A percentile compares a stretch with the other conserved stretches of the same genome.
phyloP scores from a whole-genome alignment of 2,888 invertebrate genomes.

The Scaptomyza cyrtandrae region DNA sequence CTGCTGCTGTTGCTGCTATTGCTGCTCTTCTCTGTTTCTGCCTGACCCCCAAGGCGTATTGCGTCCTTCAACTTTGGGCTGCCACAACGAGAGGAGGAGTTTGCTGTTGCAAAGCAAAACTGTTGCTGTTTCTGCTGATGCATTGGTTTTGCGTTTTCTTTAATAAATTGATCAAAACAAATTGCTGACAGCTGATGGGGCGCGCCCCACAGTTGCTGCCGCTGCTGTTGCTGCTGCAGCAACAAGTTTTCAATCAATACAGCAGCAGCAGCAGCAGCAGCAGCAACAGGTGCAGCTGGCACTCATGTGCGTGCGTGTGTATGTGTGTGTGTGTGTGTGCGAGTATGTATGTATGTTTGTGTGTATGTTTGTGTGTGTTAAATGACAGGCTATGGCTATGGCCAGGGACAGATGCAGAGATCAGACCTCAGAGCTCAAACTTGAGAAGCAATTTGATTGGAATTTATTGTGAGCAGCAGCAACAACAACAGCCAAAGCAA shows the following conservation, averaged over 20 bases:
- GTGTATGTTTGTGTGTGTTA: constrained; percentile 19
- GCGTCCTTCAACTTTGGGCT: constrained; percentile 62
- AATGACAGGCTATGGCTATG: constrained; percentile 58
- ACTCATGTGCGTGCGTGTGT: constrained; percentile 1
- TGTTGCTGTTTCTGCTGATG: constrained; percentile 21
- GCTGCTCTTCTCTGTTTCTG: not conserved
- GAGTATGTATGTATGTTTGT: constrained; percentile 2
- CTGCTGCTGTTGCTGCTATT: not conserved
- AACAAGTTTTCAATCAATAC: constrained; percentile 77
- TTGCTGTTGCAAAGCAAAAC: too few species aligned
- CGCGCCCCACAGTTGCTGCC: constrained; percentile 50
- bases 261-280: constrained; percentile 9
- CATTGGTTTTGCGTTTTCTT: constrained; percentile 47
- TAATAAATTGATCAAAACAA: constrained; percentile 83
- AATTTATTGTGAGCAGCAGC: constrained; percentile 64
- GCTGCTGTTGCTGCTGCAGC: constrained; percentile 42
- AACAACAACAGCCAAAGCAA: constrained; percentile 23
- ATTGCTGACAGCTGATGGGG: constrained; percentile 82
- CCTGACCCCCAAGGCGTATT: constrained; percentile 55
- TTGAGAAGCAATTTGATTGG: constrained; percentile 69
- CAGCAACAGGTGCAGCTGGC: constrained; percentile 65
- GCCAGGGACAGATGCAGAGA: constrained; percentile 45
- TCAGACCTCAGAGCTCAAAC: constrained; percentile 1
- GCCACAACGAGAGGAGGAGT: not conserved
- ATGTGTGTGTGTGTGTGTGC: constrained; percentile 1